Evolutionary conservation across 2,113 vertebrate genomes (phyloP), one percentile per base, ranked within the genome.

Genomic region (Melanostigma gelatinosum): DNA sequence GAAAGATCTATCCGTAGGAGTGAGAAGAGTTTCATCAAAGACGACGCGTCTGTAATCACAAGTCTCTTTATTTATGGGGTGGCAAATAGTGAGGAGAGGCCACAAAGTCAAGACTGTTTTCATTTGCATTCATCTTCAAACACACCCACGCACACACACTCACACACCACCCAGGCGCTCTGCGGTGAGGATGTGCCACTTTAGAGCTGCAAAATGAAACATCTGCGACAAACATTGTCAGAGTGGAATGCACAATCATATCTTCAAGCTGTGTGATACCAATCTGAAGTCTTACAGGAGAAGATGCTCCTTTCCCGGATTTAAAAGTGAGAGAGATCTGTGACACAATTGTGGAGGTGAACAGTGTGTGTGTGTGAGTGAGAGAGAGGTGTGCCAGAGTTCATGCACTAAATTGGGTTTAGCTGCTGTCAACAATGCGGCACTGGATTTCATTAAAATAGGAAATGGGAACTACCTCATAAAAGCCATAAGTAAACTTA

Each of bases 41-140:
- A n/a, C 11, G 2, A 60, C 22, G 11, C 22, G 27, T 83, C 27
- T 57, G 32, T 74, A 36, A 83, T 80, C 57, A 65, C n/a, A 57
- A 57, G 32, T 38, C 34, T 81, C 32, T 76, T 80, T 62, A 54
- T 88, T 89, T 80, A 83, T 61, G 36, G 29, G 7, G 52, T 34
- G 54, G 38, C 48, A 63, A 50, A 77, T 46, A 36, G n/a, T 24
- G 34, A 4, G 1, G 22, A 50, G 6, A 20, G 42, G 64, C 52
- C 66, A 29, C 48, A 38, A 64, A 72, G 27, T 44, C 7, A 13
- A 65, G 38, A 64, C 68, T 58, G 69, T 85, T 88, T 83, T 88
- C 77, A 79, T 60, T 77, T 83, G 29, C 32, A 44, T 64, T 75
- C 4, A n/a, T 80, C 76, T 85, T 87, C 84, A 80, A 83, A 87